phyloP scores from a whole-genome alignment of 92 coral and sea anemone genomes.

The Meandrina meandrites region DNA sequence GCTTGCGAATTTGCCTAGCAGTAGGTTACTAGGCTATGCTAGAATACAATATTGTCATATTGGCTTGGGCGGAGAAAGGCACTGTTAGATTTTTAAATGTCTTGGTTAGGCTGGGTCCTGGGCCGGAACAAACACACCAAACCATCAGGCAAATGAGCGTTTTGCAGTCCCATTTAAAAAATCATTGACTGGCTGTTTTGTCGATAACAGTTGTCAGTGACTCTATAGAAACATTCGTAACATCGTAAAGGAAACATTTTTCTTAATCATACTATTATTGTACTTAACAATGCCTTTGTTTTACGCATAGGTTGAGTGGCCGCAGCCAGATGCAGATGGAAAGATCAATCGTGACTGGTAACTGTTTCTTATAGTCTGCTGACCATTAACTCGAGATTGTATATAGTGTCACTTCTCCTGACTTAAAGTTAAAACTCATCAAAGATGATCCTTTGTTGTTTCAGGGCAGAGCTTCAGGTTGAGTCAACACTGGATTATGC shows the following conservation, averaged over 20 bases:
- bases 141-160: no score
- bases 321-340: conserved; percentile 67
- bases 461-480: conserved; percentile 84
- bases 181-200: no score
- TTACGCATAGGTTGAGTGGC: conserved; percentile 74
- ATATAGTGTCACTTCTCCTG: not conserved
- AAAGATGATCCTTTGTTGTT: not conserved
- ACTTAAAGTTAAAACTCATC: not conserved
- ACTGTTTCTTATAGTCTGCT: not conserved
- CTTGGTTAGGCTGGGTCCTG: no score
- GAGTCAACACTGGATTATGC: conserved; percentile 74
- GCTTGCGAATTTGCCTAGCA: no score
- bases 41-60: no score
- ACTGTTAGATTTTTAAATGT: no score
- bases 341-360: conserved; percentile 71
- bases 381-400: not conserved
- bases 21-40: no score
- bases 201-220: no score
- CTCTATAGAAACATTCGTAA: no score
- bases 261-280: not conserved
- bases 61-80: no score
- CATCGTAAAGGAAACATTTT: not conserved
- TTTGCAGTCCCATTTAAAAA: no score
- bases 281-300: not conserved
- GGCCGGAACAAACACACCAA: no score